These are phyloP conservation scores for Catostomus latipinnis DNA, from an alignment of 2,797 vertebrate species.

Conservation along the genomic window DNA sequence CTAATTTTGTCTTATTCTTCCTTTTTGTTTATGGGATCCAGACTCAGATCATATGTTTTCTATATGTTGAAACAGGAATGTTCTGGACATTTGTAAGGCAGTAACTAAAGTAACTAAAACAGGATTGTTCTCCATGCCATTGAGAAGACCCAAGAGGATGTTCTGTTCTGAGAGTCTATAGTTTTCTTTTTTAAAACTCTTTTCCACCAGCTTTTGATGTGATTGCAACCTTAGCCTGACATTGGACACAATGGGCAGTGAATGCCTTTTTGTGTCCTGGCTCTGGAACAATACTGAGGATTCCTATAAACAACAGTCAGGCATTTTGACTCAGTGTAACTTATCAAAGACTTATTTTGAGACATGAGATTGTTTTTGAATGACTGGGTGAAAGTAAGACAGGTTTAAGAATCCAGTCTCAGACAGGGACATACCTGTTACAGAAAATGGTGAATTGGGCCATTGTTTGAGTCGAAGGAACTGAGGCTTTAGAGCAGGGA, in stretches of 20 bases:
- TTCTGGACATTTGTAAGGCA: background rate
- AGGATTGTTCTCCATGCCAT: conserved; percentile 7
- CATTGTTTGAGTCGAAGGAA: conserved; percentile 45
- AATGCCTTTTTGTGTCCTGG: conserved; percentile 1
- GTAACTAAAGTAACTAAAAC: conserved; percentile 3
- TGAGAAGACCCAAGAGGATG: background rate
- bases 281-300: conserved; percentile 4
- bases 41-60: background rate
- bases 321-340: background rate
- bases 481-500: conserved; percentile 21
- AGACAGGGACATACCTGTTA: conserved; percentile 21
- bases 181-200: background rate
- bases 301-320: conserved; percentile 6
- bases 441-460: conserved; percentile 43
- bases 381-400: background rate
- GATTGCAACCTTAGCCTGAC: conserved; percentile 25
- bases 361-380: background rate
- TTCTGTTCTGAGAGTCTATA: conserved; percentile 3
- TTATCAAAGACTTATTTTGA: background rate
- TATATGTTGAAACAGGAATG: background rate
- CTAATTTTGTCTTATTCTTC: background rate
- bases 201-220: conserved; percentile 24
- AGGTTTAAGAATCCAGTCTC: conserved; percentile 1
- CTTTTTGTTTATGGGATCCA: background rate
- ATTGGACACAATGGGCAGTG: conserved; percentile 15